Evolutionary conservation across 2,888 invertebrate genomes (phyloP).

Genomic region (Idaea dimidiata): DNA sequence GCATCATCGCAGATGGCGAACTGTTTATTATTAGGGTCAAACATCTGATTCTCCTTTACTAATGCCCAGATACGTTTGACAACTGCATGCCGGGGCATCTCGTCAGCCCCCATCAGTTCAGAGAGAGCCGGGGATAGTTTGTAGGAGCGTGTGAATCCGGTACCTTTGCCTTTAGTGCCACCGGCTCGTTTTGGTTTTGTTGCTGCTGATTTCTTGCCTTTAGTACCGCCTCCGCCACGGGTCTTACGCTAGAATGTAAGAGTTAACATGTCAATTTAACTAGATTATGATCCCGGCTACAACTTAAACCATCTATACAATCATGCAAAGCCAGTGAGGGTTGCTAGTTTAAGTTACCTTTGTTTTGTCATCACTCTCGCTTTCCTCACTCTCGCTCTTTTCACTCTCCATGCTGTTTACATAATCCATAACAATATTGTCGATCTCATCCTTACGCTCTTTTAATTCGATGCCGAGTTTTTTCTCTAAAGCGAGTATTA

Average conservation of each 20-base stretch:
- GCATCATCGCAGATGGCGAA: slow-evolving; percentile 97
- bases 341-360: slow-evolving; percentile 20
- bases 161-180: slow-evolving; percentile 61
- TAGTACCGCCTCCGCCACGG: slow-evolving; percentile 72
- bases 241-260: slow-evolving; percentile 38
- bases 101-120: slow-evolving; percentile 90
- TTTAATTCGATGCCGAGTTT: slow-evolving; percentile 88
- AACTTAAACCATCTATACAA: no score
- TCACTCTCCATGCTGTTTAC: slow-evolving; percentile 62
- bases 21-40: slow-evolving; percentile 97
- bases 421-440: slow-evolving; percentile 91
- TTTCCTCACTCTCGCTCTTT: slow-evolving; percentile 45
- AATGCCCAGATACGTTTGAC: slow-evolving; percentile 95
- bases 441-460: slow-evolving; percentile 91
- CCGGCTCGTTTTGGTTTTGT: slow-evolving; percentile 23
- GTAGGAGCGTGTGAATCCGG: slow-evolving; percentile 92
- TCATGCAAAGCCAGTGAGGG: no score
- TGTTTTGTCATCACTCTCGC: slow-evolving; percentile 39
- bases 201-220: slow-evolving; percentile 42
- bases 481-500: slow-evolving; percentile 91
- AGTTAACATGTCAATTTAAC: background rate
- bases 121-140: slow-evolving; percentile 92
- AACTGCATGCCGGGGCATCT: slow-evolving; percentile 92
- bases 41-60: slow-evolving; percentile 93
- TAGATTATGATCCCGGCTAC: no score